phyloP scores from a whole-genome alignment of 2,113 vertebrate genomes.

The Ifrita kowaldi region DNA sequence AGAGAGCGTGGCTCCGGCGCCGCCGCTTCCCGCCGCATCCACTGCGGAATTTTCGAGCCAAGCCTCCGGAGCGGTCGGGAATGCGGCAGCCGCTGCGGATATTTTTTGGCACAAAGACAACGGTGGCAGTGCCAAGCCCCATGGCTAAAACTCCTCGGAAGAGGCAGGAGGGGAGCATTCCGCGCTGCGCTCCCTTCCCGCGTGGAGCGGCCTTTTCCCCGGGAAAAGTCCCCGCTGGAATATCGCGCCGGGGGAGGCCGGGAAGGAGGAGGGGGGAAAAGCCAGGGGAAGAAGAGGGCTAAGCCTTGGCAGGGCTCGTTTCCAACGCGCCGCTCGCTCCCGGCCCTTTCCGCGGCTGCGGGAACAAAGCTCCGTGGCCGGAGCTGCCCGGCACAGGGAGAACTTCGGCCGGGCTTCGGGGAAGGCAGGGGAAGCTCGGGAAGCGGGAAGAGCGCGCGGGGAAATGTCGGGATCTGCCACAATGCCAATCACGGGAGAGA shows the following conservation, averaged over 20 bases:
- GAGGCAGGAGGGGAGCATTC: slow-evolving; percentile 88
- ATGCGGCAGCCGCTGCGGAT: slow-evolving; percentile 95
- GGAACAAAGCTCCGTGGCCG: not conserved
- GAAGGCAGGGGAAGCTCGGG: not conserved
- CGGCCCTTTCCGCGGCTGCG: not conserved
- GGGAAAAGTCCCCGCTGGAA: not conserved
- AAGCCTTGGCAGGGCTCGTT: not conserved
- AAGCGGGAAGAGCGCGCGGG: not conserved
- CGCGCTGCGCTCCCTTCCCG: not conserved
- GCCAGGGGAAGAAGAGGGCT: accelerated
- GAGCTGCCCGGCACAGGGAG: accelerated
- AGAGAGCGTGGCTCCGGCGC: not conserved
- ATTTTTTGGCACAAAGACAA: slow-evolving; percentile 94
- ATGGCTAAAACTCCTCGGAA: slow-evolving; percentile 91
- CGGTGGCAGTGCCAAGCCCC: slow-evolving; percentile 90
- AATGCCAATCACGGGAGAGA: not conserved
- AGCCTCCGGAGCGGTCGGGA: slow-evolving; percentile 79
- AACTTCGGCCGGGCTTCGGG: too few species aligned
- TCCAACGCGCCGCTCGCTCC: accelerated
- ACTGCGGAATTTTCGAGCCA: slow-evolving; percentile 83
- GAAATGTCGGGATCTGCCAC: accelerated
- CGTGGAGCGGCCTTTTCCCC: not conserved
- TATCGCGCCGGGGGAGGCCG: not conserved
- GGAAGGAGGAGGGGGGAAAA: not conserved
- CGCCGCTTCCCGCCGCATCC: slow-evolving; percentile 60